Evolutionary conservation across 35 echinoderm and acorn worm species (phyloP).

Genomic region (Acanthaster planci): DNA sequence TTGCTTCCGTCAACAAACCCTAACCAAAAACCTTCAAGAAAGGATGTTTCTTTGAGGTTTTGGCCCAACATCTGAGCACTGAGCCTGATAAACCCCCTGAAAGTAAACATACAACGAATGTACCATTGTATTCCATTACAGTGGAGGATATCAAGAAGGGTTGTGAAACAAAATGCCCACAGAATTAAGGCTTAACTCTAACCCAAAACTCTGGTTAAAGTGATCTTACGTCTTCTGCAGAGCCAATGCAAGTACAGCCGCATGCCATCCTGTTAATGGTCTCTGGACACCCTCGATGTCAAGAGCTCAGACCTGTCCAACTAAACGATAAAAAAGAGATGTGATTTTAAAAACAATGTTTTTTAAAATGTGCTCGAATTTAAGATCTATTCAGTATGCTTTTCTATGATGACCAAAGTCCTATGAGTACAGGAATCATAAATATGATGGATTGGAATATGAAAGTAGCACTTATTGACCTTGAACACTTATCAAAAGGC

Average conservation of each 20-base stretch:
- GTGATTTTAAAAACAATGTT: background rate
- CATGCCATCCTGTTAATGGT: background rate
- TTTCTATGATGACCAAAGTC: too few species aligned
- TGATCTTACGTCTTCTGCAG: constrained; percentile 15
- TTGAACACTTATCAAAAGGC: too few species aligned
- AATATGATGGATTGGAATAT: too few species aligned
- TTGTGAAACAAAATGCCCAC: background rate
- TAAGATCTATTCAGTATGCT: too few species aligned
- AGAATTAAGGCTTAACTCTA: too few species aligned
- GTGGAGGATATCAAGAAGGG: background rate
- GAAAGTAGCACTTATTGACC: too few species aligned
- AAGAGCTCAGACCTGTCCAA: background rate
- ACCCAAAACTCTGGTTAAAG: too few species aligned
- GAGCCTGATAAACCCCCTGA: background rate
- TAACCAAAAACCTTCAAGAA: too few species aligned
- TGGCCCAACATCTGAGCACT: background rate
- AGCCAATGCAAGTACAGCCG: background rate
- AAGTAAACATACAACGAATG: background rate
- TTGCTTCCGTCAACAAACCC: too few species aligned
- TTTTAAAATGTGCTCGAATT: too few species aligned
- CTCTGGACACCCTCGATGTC: background rate
- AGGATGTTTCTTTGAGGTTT: background rate
- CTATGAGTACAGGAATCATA: too few species aligned
- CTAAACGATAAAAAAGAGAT: background rate
- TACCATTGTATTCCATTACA: background rate